Evolutionary conservation across 2,113 vertebrate genomes (phyloP), one percentile per base, ranked within the genome.

Genomic region (Sprattus sprattus): DNA sequence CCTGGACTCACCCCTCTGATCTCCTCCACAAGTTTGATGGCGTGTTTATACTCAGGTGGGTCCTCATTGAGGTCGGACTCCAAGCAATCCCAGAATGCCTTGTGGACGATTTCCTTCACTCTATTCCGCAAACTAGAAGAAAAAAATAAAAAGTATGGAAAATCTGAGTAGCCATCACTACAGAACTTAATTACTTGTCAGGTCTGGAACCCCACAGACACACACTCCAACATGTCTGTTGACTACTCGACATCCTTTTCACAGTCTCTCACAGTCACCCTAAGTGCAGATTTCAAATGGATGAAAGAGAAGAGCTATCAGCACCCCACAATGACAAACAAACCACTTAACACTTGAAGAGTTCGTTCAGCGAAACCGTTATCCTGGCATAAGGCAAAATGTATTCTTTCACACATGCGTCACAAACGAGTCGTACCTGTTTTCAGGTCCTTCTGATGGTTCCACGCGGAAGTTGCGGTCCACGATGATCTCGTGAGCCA

Each of bases 41-140:
- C 96, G 13, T 97, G 95, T 28, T 95, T 93, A 6, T 97, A 99
- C 86, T 96, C 95, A 0, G 98, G 97, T 44, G 97, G 98, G 88
- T 98, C 96, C 46, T 96, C 94, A 9, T 94, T 97, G 88, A 99
- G 93, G 89, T 99, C 97, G 0, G 95, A 93, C 86, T 96, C 96
- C 94, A 99, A 89, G 85, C 93, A 94, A 88, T 99, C 97, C 98
- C 98, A 99, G 92, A 96, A 99, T 0, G 97, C 97, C 89, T 97
- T 96, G 91, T 98, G 97, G 54, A 98, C 91, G 22, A 96, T 96
- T 85, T 95, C 93, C 90, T 95, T 96, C 81, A 99, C 96, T 45
- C 83, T 91, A 87, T 96, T 95, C 64, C 89, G 94, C 91, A 99
- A 91, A 91, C 98, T 99, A 20, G 20, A 90, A 90, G 57, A 10